A percentile compares a stretch with the other conserved stretches of the same genome.
Evolutionary conservation across 2,888 invertebrate species (phyloP).

Genomic region (Pandemis corylana): DNA sequence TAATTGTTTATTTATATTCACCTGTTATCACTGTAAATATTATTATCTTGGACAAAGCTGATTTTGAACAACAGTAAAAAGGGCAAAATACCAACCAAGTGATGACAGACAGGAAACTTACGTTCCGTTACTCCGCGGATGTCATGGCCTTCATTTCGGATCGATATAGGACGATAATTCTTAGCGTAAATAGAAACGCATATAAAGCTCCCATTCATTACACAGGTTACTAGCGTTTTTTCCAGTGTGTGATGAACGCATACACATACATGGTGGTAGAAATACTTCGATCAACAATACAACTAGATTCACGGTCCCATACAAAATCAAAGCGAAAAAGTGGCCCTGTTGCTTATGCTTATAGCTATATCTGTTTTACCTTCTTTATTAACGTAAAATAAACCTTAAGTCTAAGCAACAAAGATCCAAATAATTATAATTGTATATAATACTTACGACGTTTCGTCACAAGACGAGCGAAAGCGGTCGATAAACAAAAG

Average conservation of each 20-base stretch:
- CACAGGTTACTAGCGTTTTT: neutral
- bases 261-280: too few relatives aligned
- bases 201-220: conserved; percentile 1
- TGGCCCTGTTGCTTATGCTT: too few relatives aligned
- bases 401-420: too few relatives aligned
- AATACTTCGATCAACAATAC: too few relatives aligned
- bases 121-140: conserved; percentile 28
- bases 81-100: neutral
- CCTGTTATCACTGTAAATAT: conserved; percentile 33
- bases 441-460: too few relatives aligned
- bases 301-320: too few relatives aligned
- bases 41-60: conserved; percentile 25
- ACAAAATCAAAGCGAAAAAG: too few relatives aligned
- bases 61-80: conserved; percentile 31
- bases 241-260: neutral
- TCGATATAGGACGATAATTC: conserved; percentile 18
- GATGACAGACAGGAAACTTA: conserved; percentile 38
- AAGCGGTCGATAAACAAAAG: too few relatives aligned
- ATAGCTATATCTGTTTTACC: too few relatives aligned
- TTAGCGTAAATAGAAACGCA: conserved; percentile 26
- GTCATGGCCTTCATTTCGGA: conserved; percentile 20
- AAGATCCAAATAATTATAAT: too few relatives aligned
- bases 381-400: too few relatives aligned
- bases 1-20: conserved; percentile 29
- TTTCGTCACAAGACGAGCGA: too few relatives aligned